Base-by-base conservation (phyloP, 2,888 invertebrate species). In the Pycnomerus fuliginosus region DNA sequence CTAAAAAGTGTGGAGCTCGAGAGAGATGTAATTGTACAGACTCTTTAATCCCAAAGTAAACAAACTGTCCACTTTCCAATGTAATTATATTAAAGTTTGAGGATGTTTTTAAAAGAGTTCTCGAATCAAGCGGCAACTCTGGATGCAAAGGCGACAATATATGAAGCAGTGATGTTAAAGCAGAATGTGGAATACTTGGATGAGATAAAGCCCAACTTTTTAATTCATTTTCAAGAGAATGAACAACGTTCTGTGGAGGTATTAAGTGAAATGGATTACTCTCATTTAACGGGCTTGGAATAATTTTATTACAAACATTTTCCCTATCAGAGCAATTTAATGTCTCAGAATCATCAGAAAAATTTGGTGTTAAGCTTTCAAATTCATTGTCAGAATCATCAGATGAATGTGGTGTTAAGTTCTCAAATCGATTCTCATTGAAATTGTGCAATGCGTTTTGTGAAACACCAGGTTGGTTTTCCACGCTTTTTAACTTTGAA, bases 91-190 rank as follows among this genome's bases (percentile, higher is more conserved):
- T 27, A 11, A 41, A 24, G 23, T 12, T 24, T 5, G 7, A 3
- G n/a, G 37, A 33, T 4, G 42, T 45, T 10, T 24, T 15, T 39
- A 47, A 35, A 7, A 48, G 27, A 11, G 50, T 48, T 24, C 47
- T 11, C 20, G 34, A 36, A 33, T 47, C 37, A 14, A 50, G 20
- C n/a, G 47, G 44, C n/a, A 47, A 23, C 28, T 50, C 47, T 16
- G 43, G 44, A 31, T 50, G 50, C 32, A 28, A 30, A 11, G 47
- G 44, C 27, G 29, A 32, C 10, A 50, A 17, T 25, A 47, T 34
- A 13, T 43, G 40, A 25, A 50, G 24, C 11, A 50, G 24, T 24
- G 22, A 16, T 15, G 35, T 39, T 11, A 50, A 13, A 10, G 50
- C 39, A 11, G 40, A 33, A 35, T 46, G 41, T n/a, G 41, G 17